These are phyloP conservation scores for Zoanthus sansibaricus DNA, from an alignment of 92 coral and sea anemone species.

Conservation along the genomic window DNA sequence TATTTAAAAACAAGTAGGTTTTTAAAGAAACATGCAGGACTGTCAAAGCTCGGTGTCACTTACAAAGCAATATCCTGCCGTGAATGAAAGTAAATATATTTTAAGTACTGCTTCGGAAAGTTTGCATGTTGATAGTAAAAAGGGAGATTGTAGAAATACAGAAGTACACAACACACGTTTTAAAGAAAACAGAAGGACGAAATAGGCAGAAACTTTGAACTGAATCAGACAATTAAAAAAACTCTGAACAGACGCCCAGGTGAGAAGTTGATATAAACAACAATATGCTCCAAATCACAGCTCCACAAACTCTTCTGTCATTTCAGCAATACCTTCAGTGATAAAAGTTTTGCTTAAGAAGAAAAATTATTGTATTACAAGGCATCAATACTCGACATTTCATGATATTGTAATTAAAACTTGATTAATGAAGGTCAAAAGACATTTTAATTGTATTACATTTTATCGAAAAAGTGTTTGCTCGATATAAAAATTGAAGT, in stretches of 20 bases:
- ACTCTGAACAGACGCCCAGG: background rate
- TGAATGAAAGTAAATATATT: too few relatives aligned
- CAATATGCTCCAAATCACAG: slow-evolving; percentile 2
- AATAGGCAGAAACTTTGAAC: background rate
- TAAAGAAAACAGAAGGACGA: too few relatives aligned
- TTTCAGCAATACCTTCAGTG: slow-evolving; percentile 1
- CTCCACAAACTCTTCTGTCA: background rate
- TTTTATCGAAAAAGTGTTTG: background rate
- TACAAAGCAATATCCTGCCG: too few relatives aligned
- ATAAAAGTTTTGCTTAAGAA: slow-evolving; percentile 6
- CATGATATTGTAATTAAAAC: background rate
- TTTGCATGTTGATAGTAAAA: too few relatives aligned
- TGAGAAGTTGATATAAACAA: background rate
- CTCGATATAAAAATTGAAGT: background rate
- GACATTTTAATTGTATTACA: background rate
- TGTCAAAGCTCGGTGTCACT: too few relatives aligned
- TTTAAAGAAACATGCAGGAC: too few relatives aligned
- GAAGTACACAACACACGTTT: too few relatives aligned
- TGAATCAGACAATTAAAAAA: background rate
- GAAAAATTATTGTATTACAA: background rate
- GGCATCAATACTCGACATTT: background rate
- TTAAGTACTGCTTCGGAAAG: too few relatives aligned
- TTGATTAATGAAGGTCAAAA: background rate
- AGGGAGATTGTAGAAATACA: too few relatives aligned
- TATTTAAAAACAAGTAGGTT: too few relatives aligned